Base-by-base conservation (phyloP, 2,888 invertebrate species). In the Lycocerus yunnanus region DNA sequence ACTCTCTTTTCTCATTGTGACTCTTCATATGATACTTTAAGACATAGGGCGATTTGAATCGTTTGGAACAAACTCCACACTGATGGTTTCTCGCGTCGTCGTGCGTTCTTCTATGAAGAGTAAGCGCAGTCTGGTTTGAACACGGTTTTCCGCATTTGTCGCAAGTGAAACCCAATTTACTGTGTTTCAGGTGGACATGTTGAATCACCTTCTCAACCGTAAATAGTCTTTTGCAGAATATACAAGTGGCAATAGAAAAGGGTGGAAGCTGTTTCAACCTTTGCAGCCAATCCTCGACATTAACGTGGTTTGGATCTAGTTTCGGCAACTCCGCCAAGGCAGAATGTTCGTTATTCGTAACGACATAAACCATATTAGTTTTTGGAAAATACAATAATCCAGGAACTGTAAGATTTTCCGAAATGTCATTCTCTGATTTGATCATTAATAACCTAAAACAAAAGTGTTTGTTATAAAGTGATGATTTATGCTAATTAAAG, bases 71-170 rank as follows among this genome's bases (percentile, higher is more conserved):
- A 11, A 81, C 60, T 68, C 82, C 80, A 71, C 91, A 91, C 0
- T 89, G 83, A 27, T 88, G 89, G n/a, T 88, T 88, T 76, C 88
- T 89, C 16, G 89, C 88, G 0, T 89, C 89, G 18, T 88, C 88
- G 74, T 90, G 90, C 66, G 88, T 88, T 1, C 88, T 83, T 86
- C 88, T 88, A 78, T 90, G 90, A 10, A 70, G 71, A 68, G 77
- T 75, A 1, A 70, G 72, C 13, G 71, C 68, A 13, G 58, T 20
- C n/a, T 15, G 61, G 4, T n/a, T 59, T 71, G 72, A 58, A 58
- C 43, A 61, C 58, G 60, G 14, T 83, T 83, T 66, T 82, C 83
- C 6, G 80, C 78, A 13, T 82, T 81, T 79, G 82, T 58, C 10
- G 68, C 15, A 58, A 6, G 13, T 43, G 8, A 2, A 43, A 5